Evolutionary conservation across 2,888 invertebrate genomes (phyloP), one percentile per base, ranked within the genome.

Genomic region (Pseudococcus longispinus): DNA sequence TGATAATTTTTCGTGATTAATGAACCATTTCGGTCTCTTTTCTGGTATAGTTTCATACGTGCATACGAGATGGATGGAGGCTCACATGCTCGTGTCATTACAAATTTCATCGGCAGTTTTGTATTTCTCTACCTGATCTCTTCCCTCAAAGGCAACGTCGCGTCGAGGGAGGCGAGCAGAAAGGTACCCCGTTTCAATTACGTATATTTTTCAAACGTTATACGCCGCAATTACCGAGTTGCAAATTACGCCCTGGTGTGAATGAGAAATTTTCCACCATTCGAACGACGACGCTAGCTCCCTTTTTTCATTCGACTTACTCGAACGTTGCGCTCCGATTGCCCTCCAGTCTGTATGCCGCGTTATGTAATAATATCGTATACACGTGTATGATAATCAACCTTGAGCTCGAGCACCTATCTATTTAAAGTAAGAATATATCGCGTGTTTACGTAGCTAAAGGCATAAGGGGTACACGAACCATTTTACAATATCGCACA

Each of bases 1-100:
- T 29, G n/a, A 80, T 42, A 80, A 42, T 80, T 80, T 70, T 70
- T 42, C 77, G 42, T 80, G 77, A 80, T 80, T 80, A 80, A 80
- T 80, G 77, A 80, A 80, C 42, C 77, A 29, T 70, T 37, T n/a
- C 37, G 5, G 37, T 8, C 37, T 37, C 37, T 9, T 9, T 37
- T 37, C 37, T 6, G 8, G 5, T 37, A 4, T n/a, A n/a, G n/a
- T n/a, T 9, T 6, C 37, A 37, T 37, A 9, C 4, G 9, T 37
- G 5, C 37, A 6, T 37, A 37, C 37, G 18, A 51, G 6, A 51
- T 5, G 6, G 51, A 51, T 51, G n/a, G 18, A 23, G 9, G 13
- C 23, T 3, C 4, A 15, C n/a, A n/a, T 9, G 37, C 37, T 37
- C 9, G 23, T 60, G 60, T 60, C 60, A 60, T 23, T 60, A 60